Percentiles rank a stretch among this genome's conserved stretches.
Evolutionary conservation across 2,113 vertebrate genomes (phyloP).

Genomic region (Apaloderma vittatum): DNA sequence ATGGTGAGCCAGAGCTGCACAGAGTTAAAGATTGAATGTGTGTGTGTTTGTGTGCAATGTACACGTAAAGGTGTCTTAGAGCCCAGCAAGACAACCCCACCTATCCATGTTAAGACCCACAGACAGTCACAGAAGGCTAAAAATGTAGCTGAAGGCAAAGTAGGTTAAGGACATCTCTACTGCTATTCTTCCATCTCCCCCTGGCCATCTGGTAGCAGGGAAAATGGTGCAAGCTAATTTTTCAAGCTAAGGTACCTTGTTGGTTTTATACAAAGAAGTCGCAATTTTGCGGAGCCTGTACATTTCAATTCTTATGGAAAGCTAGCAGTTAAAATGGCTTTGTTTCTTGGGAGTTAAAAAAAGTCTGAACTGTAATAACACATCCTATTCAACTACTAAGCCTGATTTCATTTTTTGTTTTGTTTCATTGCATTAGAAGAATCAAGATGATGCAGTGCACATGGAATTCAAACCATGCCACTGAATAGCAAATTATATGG

Average conservation of each 20-base stretch:
- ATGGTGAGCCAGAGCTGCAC: neutral
- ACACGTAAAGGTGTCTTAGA: neutral
- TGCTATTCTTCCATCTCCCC: neutral
- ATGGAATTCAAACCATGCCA: constrained; percentile 84
- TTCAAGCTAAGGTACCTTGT: neutral
- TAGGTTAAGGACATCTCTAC: neutral
- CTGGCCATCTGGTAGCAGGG: neutral
- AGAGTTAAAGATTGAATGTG: neutral
- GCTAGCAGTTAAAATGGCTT: constrained; percentile 39
- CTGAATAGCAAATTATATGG: constrained; percentile 77
- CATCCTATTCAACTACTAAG: constrained; percentile 66
- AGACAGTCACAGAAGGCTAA: neutral
- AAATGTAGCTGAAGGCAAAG: neutral
- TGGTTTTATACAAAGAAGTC: neutral
- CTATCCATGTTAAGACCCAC: neutral
- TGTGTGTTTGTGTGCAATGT: neutral
- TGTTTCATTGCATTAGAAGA: constrained; percentile 74
- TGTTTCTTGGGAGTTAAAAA: constrained; percentile 74
- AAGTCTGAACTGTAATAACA: constrained; percentile 56
- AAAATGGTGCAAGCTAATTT: neutral
- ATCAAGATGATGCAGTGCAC: constrained; percentile 61
- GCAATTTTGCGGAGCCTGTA: neutral
- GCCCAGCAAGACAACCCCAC: neutral
- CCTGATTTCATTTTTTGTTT: constrained; percentile 63
- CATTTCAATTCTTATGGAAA: constrained; percentile 42